Base-by-base conservation (phyloP, 2,888 invertebrate genomes). In the Cephus sareptanus region DNA sequence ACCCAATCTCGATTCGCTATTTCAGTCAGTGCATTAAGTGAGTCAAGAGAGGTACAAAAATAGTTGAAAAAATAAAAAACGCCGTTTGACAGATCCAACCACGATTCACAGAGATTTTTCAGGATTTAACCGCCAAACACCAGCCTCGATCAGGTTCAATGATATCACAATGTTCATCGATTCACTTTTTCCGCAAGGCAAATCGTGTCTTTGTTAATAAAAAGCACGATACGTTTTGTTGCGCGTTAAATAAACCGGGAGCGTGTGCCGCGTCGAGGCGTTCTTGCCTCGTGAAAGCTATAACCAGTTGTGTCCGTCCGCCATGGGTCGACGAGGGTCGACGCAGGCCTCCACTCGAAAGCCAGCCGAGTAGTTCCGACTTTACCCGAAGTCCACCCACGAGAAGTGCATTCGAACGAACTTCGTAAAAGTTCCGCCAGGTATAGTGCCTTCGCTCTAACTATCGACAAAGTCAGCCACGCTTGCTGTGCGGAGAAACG, bases 221-320 rank as follows among this genome's bases (percentile, higher is more conserved):
- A 74, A 76, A 37, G 69, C 69, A 37, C 34, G 35, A 37, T 12
- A 74, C 69, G 70, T 31, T 73, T 76, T 73, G 70, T 68, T 33
- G 4, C 31, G 73, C 23, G 68, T 31, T 73, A 73, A 69, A 34
- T 74, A 73, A 71, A 33, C 70, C 75, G 71, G 34, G 78, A 56
- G 76, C 78, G 69, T 70, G 77, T 77, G 76, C 80, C 78, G 79
- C 81, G 79, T 81, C 81, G 79, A 85, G 85, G 84, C 85, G 85
- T 86, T 56, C 77, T 71, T 87, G 83, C 86, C 88, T 88, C 88
- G 88, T 86, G 89, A 89, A 87, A 87, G 89, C 87, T 87, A 88
- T 87, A 85, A 86, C 87, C 88, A 88, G 88, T 90, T 90, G 87
- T 90, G 90, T 84, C 83, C 85, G 85, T 86, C 89, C 88, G 90